Conservation (phyloP, 2,113 vertebrate species). For the Rhinopithecus roxellana region DNA sequence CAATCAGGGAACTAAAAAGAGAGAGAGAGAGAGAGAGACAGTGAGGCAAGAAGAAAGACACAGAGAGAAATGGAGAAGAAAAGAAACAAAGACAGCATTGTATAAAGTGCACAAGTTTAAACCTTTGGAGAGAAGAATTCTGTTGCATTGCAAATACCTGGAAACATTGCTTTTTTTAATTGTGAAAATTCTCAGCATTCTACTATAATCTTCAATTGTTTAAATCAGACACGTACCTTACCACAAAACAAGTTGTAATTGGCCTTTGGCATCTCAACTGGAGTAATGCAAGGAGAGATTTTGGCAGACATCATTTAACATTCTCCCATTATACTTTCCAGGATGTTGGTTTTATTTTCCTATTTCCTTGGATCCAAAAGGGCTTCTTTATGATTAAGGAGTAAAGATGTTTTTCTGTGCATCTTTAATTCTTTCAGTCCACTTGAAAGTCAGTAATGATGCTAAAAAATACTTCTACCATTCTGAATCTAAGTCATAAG, state of each 20-base stretch:
- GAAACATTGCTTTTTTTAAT: slow-evolving; percentile 23
- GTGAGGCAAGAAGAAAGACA: no score
- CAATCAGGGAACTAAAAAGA: background rate
- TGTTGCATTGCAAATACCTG: slow-evolving; percentile 44
- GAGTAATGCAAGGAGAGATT: slow-evolving; percentile 23
- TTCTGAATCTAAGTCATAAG: slow-evolving; percentile 33
- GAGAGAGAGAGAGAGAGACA: background rate
- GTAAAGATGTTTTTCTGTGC: slow-evolving; percentile 26
- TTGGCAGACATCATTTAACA: slow-evolving; percentile 50
- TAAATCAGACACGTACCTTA: slow-evolving; percentile 60
- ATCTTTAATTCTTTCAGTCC: background rate
- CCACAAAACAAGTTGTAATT: slow-evolving; percentile 70
- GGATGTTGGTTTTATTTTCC: slow-evolving; percentile 47
- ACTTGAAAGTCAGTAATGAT: slow-evolving; percentile 26
- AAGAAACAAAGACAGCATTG: slow-evolving; percentile 15
- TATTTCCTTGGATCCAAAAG: slow-evolving; percentile 8
- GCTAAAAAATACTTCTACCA: slow-evolving; percentile 18
- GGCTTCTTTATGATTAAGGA: slow-evolving; percentile 52
- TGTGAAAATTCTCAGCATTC: slow-evolving; percentile 53
- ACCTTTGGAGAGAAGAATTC: background rate
- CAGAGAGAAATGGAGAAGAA: background rate
- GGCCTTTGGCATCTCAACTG: slow-evolving; percentile 62
- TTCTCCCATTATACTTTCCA: slow-evolving; percentile 51
- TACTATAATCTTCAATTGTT: slow-evolving; percentile 68
- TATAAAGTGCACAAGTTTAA: background rate